A percentile compares a stretch with the other conserved stretches of the same genome.
These are phyloP conservation scores for Cherax destructor DNA, from an alignment of 1,140 invertebrate species.

Conservation along the genomic window DNA sequence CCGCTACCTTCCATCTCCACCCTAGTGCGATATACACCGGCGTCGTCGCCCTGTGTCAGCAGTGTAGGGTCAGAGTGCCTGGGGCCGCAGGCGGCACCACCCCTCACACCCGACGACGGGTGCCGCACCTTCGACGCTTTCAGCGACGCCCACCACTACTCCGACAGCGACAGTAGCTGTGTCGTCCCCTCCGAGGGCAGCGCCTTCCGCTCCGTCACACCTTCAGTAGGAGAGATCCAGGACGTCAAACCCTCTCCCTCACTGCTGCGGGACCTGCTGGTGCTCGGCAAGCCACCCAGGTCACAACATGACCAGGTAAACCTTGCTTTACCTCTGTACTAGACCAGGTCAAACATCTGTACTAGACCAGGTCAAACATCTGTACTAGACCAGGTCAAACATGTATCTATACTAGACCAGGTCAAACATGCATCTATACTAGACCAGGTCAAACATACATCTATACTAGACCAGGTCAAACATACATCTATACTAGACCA, in stretches of 20 bases:
- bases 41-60: slow-evolving; percentile 41
- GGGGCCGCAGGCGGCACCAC: slow-evolving; percentile 20
- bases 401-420: too few species aligned
- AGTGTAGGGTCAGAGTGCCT: slow-evolving; percentile 21
- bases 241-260: slow-evolving; percentile 57
- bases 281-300: slow-evolving; percentile 64
- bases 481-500: not conserved
- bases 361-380: too few species aligned
- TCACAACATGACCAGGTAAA: slow-evolving; percentile 68
- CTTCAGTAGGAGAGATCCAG: not conserved
- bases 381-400: not conserved
- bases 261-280: slow-evolving; percentile 62
- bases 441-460: not conserved
- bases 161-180: slow-evolving; percentile 43
- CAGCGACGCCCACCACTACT: slow-evolving; percentile 28
- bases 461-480: not conserved
- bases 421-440: too few species aligned
- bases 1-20: slow-evolving; percentile 62
- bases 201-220: slow-evolving; percentile 46
- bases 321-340: not conserved
- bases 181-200: slow-evolving; percentile 51
- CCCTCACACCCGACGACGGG: slow-evolving; percentile 38
- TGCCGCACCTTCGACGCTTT: slow-evolving; percentile 18
- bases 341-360: not conserved
- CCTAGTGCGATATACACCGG: slow-evolving; percentile 37